phyloP scores from a whole-genome alignment of 2,888 invertebrate species.

The Aphodius granarius region DNA sequence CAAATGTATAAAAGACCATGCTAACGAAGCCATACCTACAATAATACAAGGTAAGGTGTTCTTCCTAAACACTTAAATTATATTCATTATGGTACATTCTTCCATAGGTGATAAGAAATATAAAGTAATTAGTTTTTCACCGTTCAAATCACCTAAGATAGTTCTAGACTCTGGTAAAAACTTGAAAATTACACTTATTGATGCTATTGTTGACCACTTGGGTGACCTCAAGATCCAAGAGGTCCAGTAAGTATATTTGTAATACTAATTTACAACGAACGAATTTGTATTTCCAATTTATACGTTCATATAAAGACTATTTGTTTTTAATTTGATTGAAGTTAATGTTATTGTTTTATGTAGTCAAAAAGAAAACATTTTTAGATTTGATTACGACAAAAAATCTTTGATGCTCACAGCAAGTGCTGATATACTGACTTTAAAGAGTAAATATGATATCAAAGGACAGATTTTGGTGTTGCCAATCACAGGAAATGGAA shows the following conservation, averaged over 20 bases:
- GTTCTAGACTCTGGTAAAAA: neutral
- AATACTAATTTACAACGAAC: too few species aligned
- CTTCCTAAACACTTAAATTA: neutral
- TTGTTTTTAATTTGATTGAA: too few species aligned
- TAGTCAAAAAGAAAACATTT: too few species aligned
- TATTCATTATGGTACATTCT: neutral
- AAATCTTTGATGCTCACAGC: neutral
- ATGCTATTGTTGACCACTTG: neutral
- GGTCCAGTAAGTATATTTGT: neutral
- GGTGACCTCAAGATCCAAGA: neutral
- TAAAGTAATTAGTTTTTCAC: slow-evolving; percentile 7
- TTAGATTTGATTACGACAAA: neutral
- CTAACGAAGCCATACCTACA: slow-evolving; percentile 26
- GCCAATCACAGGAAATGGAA: slow-evolving; percentile 44
- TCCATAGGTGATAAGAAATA: slow-evolving; percentile 7
- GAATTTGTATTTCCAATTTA: too few species aligned
- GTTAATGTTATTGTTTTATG: too few species aligned
- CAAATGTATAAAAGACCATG: slow-evolving; percentile 25
- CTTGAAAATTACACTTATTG: neutral
- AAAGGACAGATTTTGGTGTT: slow-evolving; percentile 44
- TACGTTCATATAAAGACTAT: too few species aligned
- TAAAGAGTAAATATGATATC: slow-evolving; percentile 42
- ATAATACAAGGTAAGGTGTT: neutral
- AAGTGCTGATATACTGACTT: neutral
- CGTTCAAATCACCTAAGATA: neutral